These are phyloP conservation scores for Oreocharis arfaki DNA, from an alignment of 2,113 vertebrate genomes.

Conservation along the genomic window DNA sequence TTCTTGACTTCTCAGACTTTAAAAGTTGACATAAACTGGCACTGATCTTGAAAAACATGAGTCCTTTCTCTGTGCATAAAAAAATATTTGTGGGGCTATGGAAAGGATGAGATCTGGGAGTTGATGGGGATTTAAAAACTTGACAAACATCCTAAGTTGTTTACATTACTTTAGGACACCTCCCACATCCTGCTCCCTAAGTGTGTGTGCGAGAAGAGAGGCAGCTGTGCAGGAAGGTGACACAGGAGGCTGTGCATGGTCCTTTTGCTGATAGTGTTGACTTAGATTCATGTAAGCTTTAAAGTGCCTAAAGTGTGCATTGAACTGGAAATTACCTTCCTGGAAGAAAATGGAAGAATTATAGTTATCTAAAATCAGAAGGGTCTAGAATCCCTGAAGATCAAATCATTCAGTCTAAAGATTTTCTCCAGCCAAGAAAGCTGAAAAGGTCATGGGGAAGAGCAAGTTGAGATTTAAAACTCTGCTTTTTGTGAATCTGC, in stretches of 20 bases:
- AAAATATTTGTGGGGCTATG: neutral
- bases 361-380: neutral
- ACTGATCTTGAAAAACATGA: neutral
- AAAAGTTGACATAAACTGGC: neutral
- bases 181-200: neutral
- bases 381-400: neutral
- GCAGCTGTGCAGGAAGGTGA: neutral
- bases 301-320: neutral
- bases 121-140: neutral
- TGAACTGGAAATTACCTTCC: neutral
- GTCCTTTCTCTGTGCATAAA: neutral
- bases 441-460: neutral
- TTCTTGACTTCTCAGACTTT: neutral
- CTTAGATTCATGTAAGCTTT: neutral
- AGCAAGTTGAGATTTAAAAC: slow-evolving; percentile 5
- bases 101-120: neutral
- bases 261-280: neutral
- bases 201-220: neutral
- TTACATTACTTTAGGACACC: neutral
- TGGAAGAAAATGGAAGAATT: neutral
- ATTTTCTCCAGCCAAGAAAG: neutral
- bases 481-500: neutral
- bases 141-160: neutral
- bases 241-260: neutral
- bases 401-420: neutral